Conservation (phyloP, 2,797 vertebrate genomes). For the Naso thynnoides region DNA sequence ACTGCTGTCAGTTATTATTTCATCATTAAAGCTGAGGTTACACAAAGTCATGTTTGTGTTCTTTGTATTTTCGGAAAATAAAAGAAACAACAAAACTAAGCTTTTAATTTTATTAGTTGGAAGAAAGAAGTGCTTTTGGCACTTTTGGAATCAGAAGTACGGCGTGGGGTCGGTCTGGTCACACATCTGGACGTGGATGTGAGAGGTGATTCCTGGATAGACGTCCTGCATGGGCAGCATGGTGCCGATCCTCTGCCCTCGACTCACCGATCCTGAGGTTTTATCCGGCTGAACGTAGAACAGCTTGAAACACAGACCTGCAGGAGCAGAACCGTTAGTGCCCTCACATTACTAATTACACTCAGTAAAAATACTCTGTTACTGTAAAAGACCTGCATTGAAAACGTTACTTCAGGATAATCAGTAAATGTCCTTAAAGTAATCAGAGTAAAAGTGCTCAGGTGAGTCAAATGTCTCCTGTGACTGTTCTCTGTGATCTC, state of each 20-base stretch:
- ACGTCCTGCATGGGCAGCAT: constrained; percentile 83
- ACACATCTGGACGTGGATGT: constrained; percentile 83
- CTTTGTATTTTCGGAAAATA: too few relatives aligned
- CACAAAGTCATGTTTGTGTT: too few relatives aligned
- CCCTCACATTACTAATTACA: background rate
- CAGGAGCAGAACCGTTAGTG: background rate
- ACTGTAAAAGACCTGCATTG: background rate
- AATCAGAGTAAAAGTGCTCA: background rate
- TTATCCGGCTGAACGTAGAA: constrained; percentile 75
- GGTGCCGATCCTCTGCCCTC: constrained; percentile 72
- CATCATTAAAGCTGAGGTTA: too few relatives aligned
- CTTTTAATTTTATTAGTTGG: too few relatives aligned
- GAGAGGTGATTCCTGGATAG: constrained; percentile 80
- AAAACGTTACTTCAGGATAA: background rate
- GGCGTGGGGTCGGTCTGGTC: constrained; percentile 45
- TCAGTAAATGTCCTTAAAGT: background rate
- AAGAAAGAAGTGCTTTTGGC: too few relatives aligned
- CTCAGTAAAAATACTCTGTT: background rate
- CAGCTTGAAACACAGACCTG: constrained; percentile 82
- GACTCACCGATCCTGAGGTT: constrained; percentile 57
- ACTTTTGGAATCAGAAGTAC: constrained; percentile 62
- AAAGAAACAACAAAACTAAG: too few relatives aligned
- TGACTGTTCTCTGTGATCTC: too few relatives aligned
- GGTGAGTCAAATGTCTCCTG: too few relatives aligned
- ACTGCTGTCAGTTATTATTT: too few relatives aligned